phyloP scores from a whole-genome alignment of 1,140 invertebrate species.

The Danaus plexippus region DNA sequence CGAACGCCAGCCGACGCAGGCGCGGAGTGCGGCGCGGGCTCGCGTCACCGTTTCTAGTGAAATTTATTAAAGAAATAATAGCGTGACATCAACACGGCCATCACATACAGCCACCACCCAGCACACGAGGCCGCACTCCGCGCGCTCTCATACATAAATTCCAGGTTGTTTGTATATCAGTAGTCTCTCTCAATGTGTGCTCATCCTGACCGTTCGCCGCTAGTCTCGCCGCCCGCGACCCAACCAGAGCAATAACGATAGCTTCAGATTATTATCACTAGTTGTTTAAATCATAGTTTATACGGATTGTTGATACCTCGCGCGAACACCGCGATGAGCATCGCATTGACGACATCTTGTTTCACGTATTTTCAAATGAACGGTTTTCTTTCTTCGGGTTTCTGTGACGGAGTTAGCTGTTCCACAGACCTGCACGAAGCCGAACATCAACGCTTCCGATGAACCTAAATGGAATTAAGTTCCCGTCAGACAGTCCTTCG shows the following conservation, averaged over 20 bases:
- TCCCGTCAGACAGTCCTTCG: constrained; percentile 59
- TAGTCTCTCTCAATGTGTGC: constrained; percentile 49
- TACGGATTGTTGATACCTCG: constrained; percentile 32
- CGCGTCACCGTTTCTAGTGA: too few relatives aligned
- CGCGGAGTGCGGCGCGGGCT: too few relatives aligned
- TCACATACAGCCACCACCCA: too few relatives aligned
- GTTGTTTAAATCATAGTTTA: constrained; percentile 30
- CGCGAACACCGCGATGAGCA: constrained; percentile 56
- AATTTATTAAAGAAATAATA: too few relatives aligned
- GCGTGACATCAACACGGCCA: too few relatives aligned
- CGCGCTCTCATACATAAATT: constrained; percentile 26
- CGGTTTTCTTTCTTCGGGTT: constrained; percentile 31
- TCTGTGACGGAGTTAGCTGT: too few relatives aligned
- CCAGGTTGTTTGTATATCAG: constrained; percentile 27
- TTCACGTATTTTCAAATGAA: constrained; percentile 71
- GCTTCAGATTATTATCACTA: constrained; percentile 25
- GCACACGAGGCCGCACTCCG: too few relatives aligned
- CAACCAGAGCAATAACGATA: constrained; percentile 34
- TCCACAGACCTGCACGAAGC: too few relatives aligned
- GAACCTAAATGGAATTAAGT: constrained; percentile 66
- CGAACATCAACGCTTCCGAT: constrained; percentile 2
- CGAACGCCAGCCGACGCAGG: constrained; percentile 28
- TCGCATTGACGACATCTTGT: constrained; percentile 51
- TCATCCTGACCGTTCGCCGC: constrained; percentile 40
- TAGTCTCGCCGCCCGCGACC: constrained; percentile 16